phyloP scores from a whole-genome alignment of 2,113 vertebrate species.

The Erinaceus europaeus region DNA sequence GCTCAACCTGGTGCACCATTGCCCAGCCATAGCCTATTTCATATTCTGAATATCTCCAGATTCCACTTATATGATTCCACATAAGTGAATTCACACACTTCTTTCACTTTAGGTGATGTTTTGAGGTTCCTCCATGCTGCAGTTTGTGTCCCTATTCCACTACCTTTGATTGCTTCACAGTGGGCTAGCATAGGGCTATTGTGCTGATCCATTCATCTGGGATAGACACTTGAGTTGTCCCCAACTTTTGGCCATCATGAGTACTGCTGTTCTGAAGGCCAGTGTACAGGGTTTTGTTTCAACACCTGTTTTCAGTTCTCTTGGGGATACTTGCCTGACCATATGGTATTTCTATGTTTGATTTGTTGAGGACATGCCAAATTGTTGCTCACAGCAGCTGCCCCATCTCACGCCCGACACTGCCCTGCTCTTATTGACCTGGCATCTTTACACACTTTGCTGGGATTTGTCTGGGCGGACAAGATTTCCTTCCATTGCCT shows the following conservation, averaged over 20 bases:
- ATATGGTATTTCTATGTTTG: too few relatives aligned
- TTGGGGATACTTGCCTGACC: neutral
- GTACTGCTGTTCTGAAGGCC: neutral
- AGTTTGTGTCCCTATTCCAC: rapidly evolving
- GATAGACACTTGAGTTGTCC: rapidly evolving
- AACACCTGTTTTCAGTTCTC: neutral
- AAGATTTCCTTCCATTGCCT: neutral
- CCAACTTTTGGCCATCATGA: neutral
- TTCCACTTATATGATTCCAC: neutral
- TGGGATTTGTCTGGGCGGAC: neutral
- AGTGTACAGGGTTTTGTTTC: neutral
- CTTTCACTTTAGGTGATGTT: neutral
- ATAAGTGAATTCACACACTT: neutral
- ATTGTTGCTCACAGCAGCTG: neutral
- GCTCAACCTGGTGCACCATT: too few relatives aligned
- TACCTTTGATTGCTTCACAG: too few relatives aligned
- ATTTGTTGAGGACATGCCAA: neutral
- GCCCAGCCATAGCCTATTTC: too few relatives aligned
- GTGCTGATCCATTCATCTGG: too few relatives aligned
- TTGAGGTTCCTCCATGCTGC: neutral
- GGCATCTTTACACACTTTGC: neutral
- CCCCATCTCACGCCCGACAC: rapidly evolving
- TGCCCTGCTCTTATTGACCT: neutral
- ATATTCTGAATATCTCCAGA: neutral
- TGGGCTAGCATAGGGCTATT: too few relatives aligned